phyloP scores from a whole-genome alignment of 92 coral and sea anemone genomes.

The Actinostola sp. region DNA sequence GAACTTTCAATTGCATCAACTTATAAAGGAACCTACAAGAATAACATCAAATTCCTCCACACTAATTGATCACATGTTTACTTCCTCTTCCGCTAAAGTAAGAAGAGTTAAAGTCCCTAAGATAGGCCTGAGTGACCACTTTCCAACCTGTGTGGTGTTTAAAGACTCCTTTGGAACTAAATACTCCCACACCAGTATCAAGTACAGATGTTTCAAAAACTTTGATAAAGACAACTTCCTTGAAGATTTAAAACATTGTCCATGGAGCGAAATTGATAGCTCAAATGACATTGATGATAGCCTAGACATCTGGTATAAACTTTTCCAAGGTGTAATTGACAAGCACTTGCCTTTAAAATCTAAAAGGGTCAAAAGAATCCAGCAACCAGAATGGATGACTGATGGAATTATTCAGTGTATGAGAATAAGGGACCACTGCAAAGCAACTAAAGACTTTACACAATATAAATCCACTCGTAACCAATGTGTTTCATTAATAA shows the following conservation, averaged over 20 bases:
- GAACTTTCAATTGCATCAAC: constrained; percentile 27
- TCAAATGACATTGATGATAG: constrained; percentile 26
- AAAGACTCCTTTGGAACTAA: constrained; percentile 36
- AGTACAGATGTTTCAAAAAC: constrained; percentile 28
- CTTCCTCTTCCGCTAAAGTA: constrained; percentile 20
- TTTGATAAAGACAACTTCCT: constrained; percentile 22
- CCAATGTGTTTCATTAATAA: constrained; percentile 26
- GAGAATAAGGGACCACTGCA: constrained; percentile 11
- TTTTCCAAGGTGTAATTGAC: constrained; percentile 13
- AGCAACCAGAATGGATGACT: constrained; percentile 36
- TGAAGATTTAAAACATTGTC: constrained; percentile 36
- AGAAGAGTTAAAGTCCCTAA: constrained; percentile 30
- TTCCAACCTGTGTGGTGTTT: constrained; percentile 29
- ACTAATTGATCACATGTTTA: constrained; percentile 36
- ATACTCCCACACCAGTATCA: constrained; percentile 30
- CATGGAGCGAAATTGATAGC: constrained; percentile 5
- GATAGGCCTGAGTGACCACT: constrained; percentile 45
- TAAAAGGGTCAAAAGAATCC: constrained; percentile 28
- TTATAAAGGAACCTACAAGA: constrained; percentile 34
- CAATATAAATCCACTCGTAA: constrained; percentile 15
- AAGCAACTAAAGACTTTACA: neutral
- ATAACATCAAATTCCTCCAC: constrained; percentile 20
- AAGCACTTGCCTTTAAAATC: constrained; percentile 30
- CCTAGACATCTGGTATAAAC: constrained; percentile 26
- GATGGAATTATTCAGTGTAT: constrained; percentile 11